Percentiles rank a stretch among this genome's conserved stretches.
These are phyloP conservation scores for Brachirus orientalis DNA, from an alignment of 2,113 vertebrate species.

Conservation along the genomic window DNA sequence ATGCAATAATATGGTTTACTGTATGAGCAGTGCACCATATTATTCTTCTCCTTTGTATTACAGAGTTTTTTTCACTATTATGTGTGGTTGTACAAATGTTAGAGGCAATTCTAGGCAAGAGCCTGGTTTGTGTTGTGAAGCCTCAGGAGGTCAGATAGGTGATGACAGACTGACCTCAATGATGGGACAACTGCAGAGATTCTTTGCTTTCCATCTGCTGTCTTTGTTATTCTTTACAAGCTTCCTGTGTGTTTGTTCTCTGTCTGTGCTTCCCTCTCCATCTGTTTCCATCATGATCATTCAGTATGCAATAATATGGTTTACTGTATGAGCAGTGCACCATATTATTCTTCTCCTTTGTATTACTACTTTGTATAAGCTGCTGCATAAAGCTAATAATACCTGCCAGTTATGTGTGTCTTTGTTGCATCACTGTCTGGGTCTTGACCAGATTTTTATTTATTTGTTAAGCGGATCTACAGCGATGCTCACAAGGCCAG, in stretches of 20 bases:
- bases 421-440: constrained; percentile 1
- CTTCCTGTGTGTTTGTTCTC: constrained; percentile 5
- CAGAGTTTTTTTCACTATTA: constrained; percentile 45
- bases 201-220: neutral
- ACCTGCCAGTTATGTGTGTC: constrained; percentile 34
- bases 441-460: constrained; percentile 13
- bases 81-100: constrained; percentile 60
- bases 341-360: constrained; percentile 15
- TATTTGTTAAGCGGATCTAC: constrained; percentile 1
- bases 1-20: too few species aligned
- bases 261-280: neutral
- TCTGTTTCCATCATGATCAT: constrained; percentile 2
- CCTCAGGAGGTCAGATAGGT: constrained; percentile 56
- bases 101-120: constrained; percentile 39
- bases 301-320: neutral
- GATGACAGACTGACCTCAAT: constrained; percentile 52
- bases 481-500: too few species aligned
- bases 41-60: too few species aligned
- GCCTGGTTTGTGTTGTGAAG: constrained; percentile 25
- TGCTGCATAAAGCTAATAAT: constrained; percentile 37
- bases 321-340: too few species aligned
- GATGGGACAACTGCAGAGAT: constrained; percentile 16
- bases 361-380: constrained; percentile 34
- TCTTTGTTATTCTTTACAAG: constrained; percentile 19
- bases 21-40: too few species aligned